Evolutionary conservation across 2,113 vertebrate species (phyloP).

Genomic region (Pseudopipra pipra): DNA sequence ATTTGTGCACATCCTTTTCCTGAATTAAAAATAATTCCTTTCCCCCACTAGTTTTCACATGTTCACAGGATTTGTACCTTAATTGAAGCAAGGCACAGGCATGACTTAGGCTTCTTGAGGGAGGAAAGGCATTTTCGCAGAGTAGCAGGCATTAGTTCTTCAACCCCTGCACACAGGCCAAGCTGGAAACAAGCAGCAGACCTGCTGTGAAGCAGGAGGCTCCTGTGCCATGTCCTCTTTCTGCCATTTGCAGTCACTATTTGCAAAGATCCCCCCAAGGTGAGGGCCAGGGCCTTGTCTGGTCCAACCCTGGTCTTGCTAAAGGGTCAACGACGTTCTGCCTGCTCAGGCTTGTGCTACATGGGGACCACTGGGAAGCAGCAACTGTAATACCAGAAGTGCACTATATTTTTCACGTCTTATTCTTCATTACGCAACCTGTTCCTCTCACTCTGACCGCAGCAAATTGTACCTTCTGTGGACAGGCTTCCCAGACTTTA

Average conservation of each 20-base stretch:
- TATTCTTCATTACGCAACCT: not conserved
- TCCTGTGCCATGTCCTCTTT: not conserved
- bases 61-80: not conserved
- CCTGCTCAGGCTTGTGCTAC: accelerated
- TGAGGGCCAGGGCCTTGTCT: not conserved
- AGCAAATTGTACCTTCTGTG: not conserved
- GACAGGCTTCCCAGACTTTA: not conserved
- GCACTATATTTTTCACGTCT: not conserved
- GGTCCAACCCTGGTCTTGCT: not conserved
- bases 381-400: accelerated
- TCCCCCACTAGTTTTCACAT: not conserved
- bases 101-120: not conserved
- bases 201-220: not conserved
- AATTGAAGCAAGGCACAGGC: not conserved
- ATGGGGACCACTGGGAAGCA: accelerated
- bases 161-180: not conserved
- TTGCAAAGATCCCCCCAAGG: not conserved
- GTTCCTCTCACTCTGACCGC: not conserved
- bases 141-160: not conserved
- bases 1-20: not conserved
- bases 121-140: not conserved
- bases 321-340: not conserved
- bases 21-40: not conserved
- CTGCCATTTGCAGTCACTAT: not conserved
- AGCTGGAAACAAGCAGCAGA: not conserved